Base-by-base conservation (phyloP, 1,140 invertebrate genomes). In the Potamilus streckersoni region DNA sequence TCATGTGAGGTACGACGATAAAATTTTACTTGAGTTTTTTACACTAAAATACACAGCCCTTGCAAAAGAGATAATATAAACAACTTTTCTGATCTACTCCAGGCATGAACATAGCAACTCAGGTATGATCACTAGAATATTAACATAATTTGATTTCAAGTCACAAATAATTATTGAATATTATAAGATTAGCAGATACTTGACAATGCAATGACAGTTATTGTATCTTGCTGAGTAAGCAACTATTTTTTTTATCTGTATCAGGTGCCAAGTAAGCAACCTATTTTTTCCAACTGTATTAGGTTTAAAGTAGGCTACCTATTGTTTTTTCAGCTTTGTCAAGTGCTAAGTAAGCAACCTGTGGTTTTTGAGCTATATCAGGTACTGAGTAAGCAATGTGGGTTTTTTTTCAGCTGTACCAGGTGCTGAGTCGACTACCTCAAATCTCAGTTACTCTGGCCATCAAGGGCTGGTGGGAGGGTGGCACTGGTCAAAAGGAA, bases 401-500 rank as follows among this genome's bases (percentile, higher is more conserved):
- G 60, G 20, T 77, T 65, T 78, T 23, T 69, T 23, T 85, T 60
- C 82, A 86, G 90, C 80, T 88, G 17, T 84, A 83, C 60, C 77
- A 83, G 27, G 82, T 84, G 5, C 31, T 91, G 59, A 76, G 77
- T 31, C 76, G 79, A 27, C 78, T 91, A 20, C 90, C 90, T 13
- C 74, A 88, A 58, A 81, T 91, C 31, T 81, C 85, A 74, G 80
- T 90, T 4, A 71, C 76, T 65, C 92, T 85, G 91, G 91, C 27
- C 83, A 13, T 93, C 87, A 89, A 89, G 91, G 80, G 92, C 91
- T 73, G 83, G 82, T 87, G 89, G 89, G 83, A 86, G 64, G 85
- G 78, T 27, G 80, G 79, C 64, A 31, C 70, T 16, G 75, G 79
- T 17, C 57, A 83, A 76, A 86, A 92, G 63, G 76, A 81, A 27